Conservation (phyloP, 2,888 invertebrate species). For the Microctonus hyperodae region DNA sequence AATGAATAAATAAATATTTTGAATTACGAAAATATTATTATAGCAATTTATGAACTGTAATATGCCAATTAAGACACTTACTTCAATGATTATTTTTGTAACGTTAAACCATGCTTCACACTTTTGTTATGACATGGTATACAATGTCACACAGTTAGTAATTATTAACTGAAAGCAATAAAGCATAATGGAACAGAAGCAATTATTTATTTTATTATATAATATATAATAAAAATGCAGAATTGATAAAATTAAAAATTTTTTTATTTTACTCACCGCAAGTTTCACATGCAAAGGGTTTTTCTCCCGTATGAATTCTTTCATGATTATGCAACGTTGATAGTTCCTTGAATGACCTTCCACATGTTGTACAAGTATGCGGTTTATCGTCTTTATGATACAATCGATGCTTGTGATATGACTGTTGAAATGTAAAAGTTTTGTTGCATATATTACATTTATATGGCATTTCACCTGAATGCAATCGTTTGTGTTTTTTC, state of each 20-base stretch:
- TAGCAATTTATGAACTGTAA: not conserved
- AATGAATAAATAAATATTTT: no score
- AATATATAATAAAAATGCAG: constrained; percentile 4
- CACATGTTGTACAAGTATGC: constrained; percentile 76
- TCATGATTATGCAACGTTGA: constrained; percentile 88
- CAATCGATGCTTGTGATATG: constrained; percentile 86
- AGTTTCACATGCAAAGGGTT: constrained; percentile 86
- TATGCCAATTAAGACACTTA: constrained; percentile 25
- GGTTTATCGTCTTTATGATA: constrained; percentile 90
- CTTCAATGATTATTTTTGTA: constrained; percentile 25
- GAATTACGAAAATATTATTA: not conserved
- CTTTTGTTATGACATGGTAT: constrained; percentile 33
- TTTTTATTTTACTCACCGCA: constrained; percentile 69
- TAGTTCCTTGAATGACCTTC: constrained; percentile 84
- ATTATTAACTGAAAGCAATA: constrained; percentile 38
- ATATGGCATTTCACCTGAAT: constrained; percentile 88
- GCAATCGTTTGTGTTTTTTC: constrained; percentile 86
- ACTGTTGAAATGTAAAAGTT: constrained; percentile 89
- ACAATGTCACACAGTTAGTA: constrained; percentile 29
- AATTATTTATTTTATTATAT: not conserved
- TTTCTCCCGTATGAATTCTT: constrained; percentile 83
- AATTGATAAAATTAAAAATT: constrained; percentile 19
- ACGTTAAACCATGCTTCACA: constrained; percentile 38
- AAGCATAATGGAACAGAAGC: constrained; percentile 29
- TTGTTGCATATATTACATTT: constrained; percentile 82